Percentiles rank a stretch among this genome's conserved stretches.
phyloP scores from a whole-genome alignment of 2,888 invertebrate genomes.

The Phyto melanocephala region DNA sequence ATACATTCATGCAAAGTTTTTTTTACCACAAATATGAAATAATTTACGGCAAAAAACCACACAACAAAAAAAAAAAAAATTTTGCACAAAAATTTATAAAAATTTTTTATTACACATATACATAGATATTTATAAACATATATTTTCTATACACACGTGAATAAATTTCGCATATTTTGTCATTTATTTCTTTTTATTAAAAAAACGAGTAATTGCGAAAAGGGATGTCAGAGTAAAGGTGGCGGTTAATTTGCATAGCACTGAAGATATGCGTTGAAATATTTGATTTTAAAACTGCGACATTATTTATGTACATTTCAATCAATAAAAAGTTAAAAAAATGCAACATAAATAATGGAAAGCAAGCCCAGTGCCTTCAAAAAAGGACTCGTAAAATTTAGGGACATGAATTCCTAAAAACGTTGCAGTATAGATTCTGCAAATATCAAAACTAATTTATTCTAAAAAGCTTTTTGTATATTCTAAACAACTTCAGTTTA shows the following conservation, averaged over 20 bases:
- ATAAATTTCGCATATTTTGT: background rate
- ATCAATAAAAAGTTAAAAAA: no score
- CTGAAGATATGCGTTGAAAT: slow-evolving; percentile 5
- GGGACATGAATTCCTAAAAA: no score
- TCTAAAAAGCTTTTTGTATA: no score
- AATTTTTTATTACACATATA: background rate
- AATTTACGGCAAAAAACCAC: slow-evolving; percentile 23
- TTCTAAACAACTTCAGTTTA: no score
- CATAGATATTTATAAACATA: background rate
- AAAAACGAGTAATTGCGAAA: background rate
- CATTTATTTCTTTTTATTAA: background rate
- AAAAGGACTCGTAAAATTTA: no score
- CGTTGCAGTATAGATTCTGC: no score
- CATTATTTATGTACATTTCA: slow-evolving; percentile 39
- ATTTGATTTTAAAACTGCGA: slow-evolving; percentile 39
- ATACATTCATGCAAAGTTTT: background rate
- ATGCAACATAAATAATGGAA: no score
- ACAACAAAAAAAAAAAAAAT: background rate
- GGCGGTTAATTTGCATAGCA: background rate
- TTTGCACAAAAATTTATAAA: slow-evolving; percentile 11
- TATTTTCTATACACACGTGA: background rate
- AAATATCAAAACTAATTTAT: no score
- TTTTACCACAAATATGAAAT: slow-evolving; percentile 38
- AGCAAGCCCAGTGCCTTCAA: no score
- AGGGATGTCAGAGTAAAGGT: background rate